These are phyloP conservation scores for Heliconius congener DNA, from an alignment of 1,140 invertebrate genomes.

Conservation along the genomic window DNA sequence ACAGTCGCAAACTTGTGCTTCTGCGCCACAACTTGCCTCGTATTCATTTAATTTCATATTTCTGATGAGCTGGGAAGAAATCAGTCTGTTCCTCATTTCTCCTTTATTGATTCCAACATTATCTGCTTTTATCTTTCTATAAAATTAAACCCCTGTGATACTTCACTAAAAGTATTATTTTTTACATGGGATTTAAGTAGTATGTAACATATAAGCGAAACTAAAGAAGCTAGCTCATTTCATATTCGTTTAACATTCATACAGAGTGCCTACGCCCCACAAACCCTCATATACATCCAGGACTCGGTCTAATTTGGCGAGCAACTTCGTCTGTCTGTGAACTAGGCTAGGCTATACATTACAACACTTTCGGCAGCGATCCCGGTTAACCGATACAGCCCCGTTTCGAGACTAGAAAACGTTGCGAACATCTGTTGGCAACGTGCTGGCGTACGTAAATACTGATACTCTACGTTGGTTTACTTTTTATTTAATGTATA, in stretches of 20 bases:
- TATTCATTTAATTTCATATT: no score
- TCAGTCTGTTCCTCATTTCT: no score
- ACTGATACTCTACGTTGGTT: background rate
- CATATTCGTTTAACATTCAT: background rate
- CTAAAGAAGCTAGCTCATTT: background rate
- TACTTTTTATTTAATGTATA: background rate
- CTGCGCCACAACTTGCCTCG: no score
- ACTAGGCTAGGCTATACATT: conserved; percentile 12
- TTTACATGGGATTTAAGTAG: no score
- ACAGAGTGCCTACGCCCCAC: background rate
- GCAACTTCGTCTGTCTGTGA: conserved; percentile 11
- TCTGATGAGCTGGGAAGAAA: no score
- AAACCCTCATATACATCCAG: background rate
- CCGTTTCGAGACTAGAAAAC: conserved; percentile 19
- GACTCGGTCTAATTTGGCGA: conserved; percentile 15
- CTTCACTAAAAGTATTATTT: no score
- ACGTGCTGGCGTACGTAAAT: background rate
- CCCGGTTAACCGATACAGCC: conserved; percentile 4
- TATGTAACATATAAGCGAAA: background rate
- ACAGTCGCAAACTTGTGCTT: no score
- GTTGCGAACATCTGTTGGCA: conserved; percentile 20
- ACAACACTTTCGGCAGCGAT: conserved; percentile 19
- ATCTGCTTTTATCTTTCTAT: no score
- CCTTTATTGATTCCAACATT: no score
- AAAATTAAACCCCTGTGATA: no score